Base-by-base conservation (phyloP, 1,140 invertebrate species). In the Adoxophyes honmai region DNA sequence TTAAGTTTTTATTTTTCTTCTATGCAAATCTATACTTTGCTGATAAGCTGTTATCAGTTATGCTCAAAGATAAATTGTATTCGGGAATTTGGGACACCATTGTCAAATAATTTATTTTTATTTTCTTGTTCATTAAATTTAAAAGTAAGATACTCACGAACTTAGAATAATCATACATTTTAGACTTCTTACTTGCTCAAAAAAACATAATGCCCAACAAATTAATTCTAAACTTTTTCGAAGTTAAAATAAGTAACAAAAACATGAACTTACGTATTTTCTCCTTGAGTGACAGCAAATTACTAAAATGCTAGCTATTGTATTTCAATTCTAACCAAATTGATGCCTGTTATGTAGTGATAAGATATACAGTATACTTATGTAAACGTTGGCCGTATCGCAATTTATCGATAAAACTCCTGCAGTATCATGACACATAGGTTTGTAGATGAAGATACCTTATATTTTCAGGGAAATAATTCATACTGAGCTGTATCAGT, bases 351-450 rank as follows among this genome's bases (percentile, higher is more conserved):
- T 48, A 48, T 48, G 42, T n/a, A 13, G 28, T 10, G 52, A 53
- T 53, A 53, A 53, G 52, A 53, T 53, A 38, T 11, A 38, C 36
- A 3, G n/a, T 8, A 38, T 4, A 53, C 52, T 53, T 35, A 34
- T 53, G 33, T 36, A 53, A 35, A 35, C 8, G 15, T 33, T 21
- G 7, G 42, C 42, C 16, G 42, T 53, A 53, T 53, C 52, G n/a
- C 34, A 38, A 38, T 14, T 11, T 14, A 34, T 35, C 35, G 52
- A 53, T 53, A 53, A 53, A 53, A 53, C 52, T 15, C 14, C 34
- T 16, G 33, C 33, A n/a, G 14, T 16, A 53, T 53, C 34, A 53
- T 53, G 52, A 53, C 35, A 53, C 52, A 53, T 35, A 36, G 52
- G 11, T 15, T 16, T 15, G 13, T 11, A 21, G 18, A 10, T 8